Percentiles rank a stretch among this genome's conserved stretches.
Conservation (phyloP, 2,888 invertebrate genomes). For the Polietes domitor region DNA sequence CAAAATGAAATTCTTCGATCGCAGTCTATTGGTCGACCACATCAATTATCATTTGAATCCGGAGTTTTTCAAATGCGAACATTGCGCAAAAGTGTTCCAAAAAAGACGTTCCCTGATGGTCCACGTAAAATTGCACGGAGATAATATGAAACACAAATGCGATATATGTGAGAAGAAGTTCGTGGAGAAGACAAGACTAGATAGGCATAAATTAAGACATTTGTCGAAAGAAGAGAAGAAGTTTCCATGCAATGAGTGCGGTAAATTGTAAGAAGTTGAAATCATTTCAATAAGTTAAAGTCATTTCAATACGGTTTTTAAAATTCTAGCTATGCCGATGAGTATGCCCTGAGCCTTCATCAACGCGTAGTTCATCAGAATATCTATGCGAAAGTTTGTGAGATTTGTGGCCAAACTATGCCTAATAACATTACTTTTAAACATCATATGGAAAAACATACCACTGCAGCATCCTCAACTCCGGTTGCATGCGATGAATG, state of each 20-base stretch:
- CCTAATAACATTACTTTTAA: constrained; percentile 74
- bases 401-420: too few relatives aligned
- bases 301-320: background rate
- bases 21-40: constrained; percentile 78
- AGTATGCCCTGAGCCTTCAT: constrained; percentile 75
- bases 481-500: constrained; percentile 74
- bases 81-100: constrained; percentile 75
- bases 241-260: constrained; percentile 75
- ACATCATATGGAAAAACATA: constrained; percentile 77
- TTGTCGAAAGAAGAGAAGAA: constrained; percentile 77
- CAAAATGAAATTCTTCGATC: constrained; percentile 76
- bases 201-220: constrained; percentile 77
- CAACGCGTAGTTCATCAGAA: constrained; percentile 75
- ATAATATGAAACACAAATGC: constrained; percentile 72
- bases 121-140: constrained; percentile 73
- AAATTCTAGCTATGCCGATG: constrained; percentile 73
- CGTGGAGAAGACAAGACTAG: constrained; percentile 71
- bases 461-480: constrained; percentile 69
- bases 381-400: constrained; percentile 77
- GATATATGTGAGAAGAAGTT: constrained; percentile 77
- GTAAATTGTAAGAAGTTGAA: constrained; percentile 59
- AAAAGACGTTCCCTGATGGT: constrained; percentile 75
- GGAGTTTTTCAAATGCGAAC: constrained; percentile 76
- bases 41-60: constrained; percentile 77
- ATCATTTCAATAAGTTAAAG: background rate